phyloP scores from a whole-genome alignment of 2,797 vertebrate species.

The Arrhamphus sclerolepis region DNA sequence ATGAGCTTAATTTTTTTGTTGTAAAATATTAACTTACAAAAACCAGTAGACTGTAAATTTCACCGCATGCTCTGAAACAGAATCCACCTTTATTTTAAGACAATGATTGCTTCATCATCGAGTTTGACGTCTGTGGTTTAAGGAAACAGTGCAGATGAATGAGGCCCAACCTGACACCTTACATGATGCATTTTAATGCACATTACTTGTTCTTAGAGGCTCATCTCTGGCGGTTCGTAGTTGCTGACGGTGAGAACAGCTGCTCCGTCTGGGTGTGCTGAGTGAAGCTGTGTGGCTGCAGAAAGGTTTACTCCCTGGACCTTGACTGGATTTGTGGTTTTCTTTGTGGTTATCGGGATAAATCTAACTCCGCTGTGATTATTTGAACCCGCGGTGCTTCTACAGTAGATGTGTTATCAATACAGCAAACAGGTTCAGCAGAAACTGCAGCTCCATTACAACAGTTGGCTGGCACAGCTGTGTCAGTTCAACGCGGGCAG shows the following conservation, averaged over 20 bases:
- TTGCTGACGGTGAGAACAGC: background rate
- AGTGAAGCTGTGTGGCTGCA: background rate
- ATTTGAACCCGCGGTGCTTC: background rate
- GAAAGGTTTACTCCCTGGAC: background rate
- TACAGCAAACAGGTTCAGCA: background rate
- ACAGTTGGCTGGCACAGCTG: background rate
- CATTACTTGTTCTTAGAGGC: slow-evolving; percentile 5
- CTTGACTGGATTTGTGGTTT: slow-evolving; percentile 8
- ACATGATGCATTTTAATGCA: slow-evolving; percentile 8
- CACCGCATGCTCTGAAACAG: no score
- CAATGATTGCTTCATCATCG: no score
- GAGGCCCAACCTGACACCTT: slow-evolving; percentile 2
- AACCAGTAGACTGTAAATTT: no score
- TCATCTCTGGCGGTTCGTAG: slow-evolving; percentile 2
- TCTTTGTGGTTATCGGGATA: background rate
- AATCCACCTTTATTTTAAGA: no score
- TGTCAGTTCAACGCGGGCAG: background rate
- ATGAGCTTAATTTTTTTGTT: no score
- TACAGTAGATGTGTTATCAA: no score
- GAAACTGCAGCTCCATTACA: background rate
- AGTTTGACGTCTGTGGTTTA: no score
- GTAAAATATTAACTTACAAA: no score
- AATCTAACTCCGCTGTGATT: background rate
- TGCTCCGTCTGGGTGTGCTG: slow-evolving; percentile 3
- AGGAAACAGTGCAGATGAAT: slow-evolving; percentile 1